Percentiles rank a stretch among this genome's conserved stretches.
These are phyloP conservation scores for Tholera decimalis DNA, from an alignment of 2,888 invertebrate species.

Conservation along the genomic window DNA sequence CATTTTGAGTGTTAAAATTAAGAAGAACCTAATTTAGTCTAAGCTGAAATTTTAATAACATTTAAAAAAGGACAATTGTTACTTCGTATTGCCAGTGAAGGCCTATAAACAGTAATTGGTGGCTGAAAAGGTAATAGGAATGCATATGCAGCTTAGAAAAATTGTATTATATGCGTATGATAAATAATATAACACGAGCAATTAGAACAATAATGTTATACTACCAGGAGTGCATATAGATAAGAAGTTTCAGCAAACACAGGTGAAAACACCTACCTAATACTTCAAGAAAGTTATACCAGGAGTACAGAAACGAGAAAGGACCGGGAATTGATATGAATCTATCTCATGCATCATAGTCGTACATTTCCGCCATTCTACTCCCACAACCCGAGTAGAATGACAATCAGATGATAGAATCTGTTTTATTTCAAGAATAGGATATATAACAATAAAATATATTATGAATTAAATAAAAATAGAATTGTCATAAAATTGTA, in stretches of 20 bases:
- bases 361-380: conserved; percentile 43
- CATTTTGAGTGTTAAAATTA: not conserved
- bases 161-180: too few relatives aligned
- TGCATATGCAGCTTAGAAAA: too few relatives aligned
- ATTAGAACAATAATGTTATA: not conserved
- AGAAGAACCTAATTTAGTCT: not conserved
- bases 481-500: conserved; percentile 1
- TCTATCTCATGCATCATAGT: conserved; percentile 37
- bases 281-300: conserved; percentile 32
- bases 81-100: too few relatives aligned
- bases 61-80: too few relatives aligned
- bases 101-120: too few relatives aligned
- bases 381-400: conserved; percentile 46
- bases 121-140: too few relatives aligned
- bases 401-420: conserved; percentile 43
- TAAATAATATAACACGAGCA: not conserved
- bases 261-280: conserved; percentile 5
- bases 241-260: not conserved
- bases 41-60: too few relatives aligned
- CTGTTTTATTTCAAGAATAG: conserved; percentile 29
- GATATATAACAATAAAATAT: conserved; percentile 4
- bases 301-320: conserved; percentile 45
- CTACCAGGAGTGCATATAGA: conserved; percentile 25
- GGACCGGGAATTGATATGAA: conserved; percentile 43
- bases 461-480: not conserved